Evolutionary conservation across 92 coral and sea anemone genomes (phyloP).

Genomic region (Pocillopora meandrina): DNA sequence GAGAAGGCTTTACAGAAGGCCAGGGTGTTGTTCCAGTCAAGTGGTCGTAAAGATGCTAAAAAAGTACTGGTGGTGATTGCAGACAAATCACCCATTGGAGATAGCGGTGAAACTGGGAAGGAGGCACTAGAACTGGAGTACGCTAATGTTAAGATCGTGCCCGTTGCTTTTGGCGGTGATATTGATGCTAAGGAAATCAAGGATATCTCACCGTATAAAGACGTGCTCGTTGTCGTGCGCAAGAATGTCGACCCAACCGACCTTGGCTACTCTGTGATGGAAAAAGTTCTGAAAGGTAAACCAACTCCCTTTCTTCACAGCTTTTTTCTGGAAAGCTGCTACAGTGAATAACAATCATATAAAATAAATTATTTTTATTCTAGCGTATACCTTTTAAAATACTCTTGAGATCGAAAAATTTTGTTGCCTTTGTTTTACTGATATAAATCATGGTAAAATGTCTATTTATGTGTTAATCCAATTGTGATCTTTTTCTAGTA

Average conservation of each 20-base stretch:
- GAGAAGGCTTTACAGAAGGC: constrained; percentile 74
- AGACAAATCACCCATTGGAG: constrained; percentile 64
- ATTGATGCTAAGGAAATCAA: constrained; percentile 60
- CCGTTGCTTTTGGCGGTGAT: constrained; percentile 78
- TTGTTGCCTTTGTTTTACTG: too few species aligned
- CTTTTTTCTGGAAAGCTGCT: background rate
- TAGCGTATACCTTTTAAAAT: too few species aligned
- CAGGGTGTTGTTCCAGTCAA: constrained; percentile 44
- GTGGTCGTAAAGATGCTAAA: constrained; percentile 72
- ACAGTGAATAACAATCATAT: too few species aligned
- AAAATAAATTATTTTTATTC: too few species aligned
- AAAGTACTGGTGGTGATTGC: constrained; percentile 76
- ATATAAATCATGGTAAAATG: too few species aligned
- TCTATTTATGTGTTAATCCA: too few species aligned
- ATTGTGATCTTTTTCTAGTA: too few species aligned
- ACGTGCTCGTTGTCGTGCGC: constrained; percentile 54
- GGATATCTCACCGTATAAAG: constrained; percentile 66
- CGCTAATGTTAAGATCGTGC: constrained; percentile 67
- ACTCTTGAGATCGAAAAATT: too few species aligned
- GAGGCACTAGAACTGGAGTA: constrained; percentile 67
- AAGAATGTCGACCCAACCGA: constrained; percentile 57
- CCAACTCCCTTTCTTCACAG: background rate
- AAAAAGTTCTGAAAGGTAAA: constrained; percentile 66
- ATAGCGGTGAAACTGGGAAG: constrained; percentile 39
- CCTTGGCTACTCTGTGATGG: constrained; percentile 58